phyloP scores from a whole-genome alignment of 2,888 invertebrate genomes.

The Orgyia antiqua region DNA sequence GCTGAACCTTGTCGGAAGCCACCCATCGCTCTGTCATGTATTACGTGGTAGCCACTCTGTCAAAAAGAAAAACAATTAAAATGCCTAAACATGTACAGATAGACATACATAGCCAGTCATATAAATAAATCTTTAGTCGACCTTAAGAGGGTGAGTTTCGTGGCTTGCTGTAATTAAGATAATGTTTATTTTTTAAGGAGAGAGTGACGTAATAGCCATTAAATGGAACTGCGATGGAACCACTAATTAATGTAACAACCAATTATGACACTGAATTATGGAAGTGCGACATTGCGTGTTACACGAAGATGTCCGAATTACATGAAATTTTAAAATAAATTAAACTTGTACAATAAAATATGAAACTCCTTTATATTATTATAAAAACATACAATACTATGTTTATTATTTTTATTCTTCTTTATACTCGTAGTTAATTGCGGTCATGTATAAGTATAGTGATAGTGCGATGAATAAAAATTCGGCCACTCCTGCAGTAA shows the following conservation, averaged over 20 bases:
- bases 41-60: too few species aligned
- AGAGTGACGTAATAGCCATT: constrained; percentile 24
- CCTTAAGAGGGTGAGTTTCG: constrained; percentile 33
- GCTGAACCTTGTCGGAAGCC: too few species aligned
- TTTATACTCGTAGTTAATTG: too few species aligned
- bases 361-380: too few species aligned
- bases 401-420: too few species aligned
- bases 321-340: constrained; percentile 8
- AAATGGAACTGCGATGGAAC: constrained; percentile 23
- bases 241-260: constrained; percentile 44
- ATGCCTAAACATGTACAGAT: constrained; percentile 2
- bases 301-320: constrained; percentile 21
- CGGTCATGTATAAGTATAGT: too few species aligned
- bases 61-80: constrained; percentile 2
- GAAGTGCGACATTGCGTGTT: constrained; percentile 52
- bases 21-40: too few species aligned
- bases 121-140: constrained; percentile 7
- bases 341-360: constrained; percentile 8
- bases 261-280: constrained; percentile 63
- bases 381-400: too few species aligned
- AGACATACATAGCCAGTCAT: not conserved
- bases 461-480: constrained; percentile 55
- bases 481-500: constrained; percentile 50
- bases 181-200: constrained; percentile 41
- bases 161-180: constrained; percentile 47